Evolutionary conservation across 2,797 vertebrate genomes (phyloP), one percentile per base, ranked within the genome.

Genomic region (Platyrinchus mystaceus): DNA sequence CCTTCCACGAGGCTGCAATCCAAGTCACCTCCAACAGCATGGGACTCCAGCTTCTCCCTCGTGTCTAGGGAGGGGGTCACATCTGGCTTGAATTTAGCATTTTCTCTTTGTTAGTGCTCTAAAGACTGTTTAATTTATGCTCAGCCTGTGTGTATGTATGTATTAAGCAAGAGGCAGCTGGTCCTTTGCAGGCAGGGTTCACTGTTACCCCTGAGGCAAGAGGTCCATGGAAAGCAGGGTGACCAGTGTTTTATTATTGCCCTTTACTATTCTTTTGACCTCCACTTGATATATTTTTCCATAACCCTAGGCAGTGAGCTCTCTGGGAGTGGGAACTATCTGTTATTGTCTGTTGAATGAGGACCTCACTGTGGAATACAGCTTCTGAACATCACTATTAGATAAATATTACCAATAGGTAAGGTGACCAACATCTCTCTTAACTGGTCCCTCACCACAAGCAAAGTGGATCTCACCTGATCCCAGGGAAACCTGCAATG

Each of bases 231-330:
- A 90, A 94, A 84, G 60, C 88, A 93, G 90, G 34, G 67, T 90
- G 88, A 47, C 59, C 27, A 8, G 77, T 82, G 79, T 91, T 91
- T 69, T 67, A 63, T 88, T 96, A 70, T 73, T 91, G 91, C 89
- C 88, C 90, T 94, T 75, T 92, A 14, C 80, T 80, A 74, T 94
- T 93, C 87, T 92, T 82, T 82, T 87, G 92, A 96, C 85, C 89
- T 92, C 87, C 4, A 14, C 49, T 91, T 96, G 73, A 93, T 96
- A 82, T 82, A 76, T 96, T 96, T 97, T 96, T 94, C 95, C 94
- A 96, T 96, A 84, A 86, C 87, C 93, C 46, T 89, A 94, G 95
- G 94, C 95, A 92, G 44, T 27, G 9, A 95, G 69, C 79, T 82
- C 59, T 92, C 37, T 0, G 82, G 91, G 92, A 69, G 82, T 89